These are phyloP conservation scores for Coendou prehensilis DNA, from an alignment of 2,797 vertebrate species.

Conservation along the genomic window DNA sequence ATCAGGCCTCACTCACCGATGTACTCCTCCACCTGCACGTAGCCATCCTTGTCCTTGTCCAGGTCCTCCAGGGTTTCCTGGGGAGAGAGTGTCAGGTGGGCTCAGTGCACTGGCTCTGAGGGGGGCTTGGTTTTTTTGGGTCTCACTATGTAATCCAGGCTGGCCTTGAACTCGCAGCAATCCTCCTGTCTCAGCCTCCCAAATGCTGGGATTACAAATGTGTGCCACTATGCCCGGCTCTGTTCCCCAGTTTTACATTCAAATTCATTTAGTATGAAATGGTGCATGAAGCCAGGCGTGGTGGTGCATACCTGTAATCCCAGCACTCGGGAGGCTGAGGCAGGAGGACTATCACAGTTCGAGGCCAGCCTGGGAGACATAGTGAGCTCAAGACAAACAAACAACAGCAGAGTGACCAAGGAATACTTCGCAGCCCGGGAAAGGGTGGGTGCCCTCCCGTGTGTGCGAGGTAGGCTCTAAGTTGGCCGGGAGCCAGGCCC, in stretches of 20 bases:
- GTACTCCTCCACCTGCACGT: slow-evolving; percentile 92
- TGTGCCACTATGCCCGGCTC: too few relatives aligned
- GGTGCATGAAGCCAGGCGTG: background rate
- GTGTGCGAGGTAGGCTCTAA: background rate
- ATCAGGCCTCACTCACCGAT: slow-evolving; percentile 90
- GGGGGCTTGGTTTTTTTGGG: background rate
- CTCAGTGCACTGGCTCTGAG: background rate
- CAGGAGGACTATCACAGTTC: background rate
- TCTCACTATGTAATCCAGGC: background rate
- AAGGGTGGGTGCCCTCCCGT: background rate
- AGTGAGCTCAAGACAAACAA: background rate
- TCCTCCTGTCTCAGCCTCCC: background rate
- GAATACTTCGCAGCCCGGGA: background rate
- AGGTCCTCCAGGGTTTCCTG: slow-evolving; percentile 96
- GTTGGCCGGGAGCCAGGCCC: background rate
- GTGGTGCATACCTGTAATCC: background rate
- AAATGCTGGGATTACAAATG: background rate
- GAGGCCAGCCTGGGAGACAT: background rate
- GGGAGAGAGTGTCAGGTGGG: background rate
- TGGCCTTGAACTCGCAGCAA: background rate
- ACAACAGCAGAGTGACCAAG: background rate
- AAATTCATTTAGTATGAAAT: background rate
- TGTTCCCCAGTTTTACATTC: background rate
- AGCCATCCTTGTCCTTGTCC: slow-evolving; percentile 94
- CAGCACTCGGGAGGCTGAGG: background rate